Base-by-base conservation (phyloP, 1,140 invertebrate species). In the Proctacanthus coquilletti region DNA sequence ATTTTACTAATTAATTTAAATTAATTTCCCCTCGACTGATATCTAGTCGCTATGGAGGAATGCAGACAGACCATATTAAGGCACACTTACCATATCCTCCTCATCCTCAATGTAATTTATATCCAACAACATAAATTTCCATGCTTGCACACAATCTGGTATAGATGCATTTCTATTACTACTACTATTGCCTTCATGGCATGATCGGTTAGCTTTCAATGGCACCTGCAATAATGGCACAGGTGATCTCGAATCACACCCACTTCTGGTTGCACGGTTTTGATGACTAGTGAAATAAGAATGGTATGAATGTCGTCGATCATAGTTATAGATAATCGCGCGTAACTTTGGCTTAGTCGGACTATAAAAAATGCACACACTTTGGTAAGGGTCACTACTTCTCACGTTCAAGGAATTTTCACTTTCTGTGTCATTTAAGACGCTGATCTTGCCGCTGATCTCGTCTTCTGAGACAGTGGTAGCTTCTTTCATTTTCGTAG, bases 11-110 rank as follows among this genome's bases (percentile, higher is more conserved):
- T n/a, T n/a, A n/a, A n/a, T n/a, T n/a, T n/a, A n/a, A n/a, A n/a
- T n/a, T n/a, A n/a, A n/a, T n/a, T n/a, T n/a, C n/a, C n/a, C n/a
- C n/a, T n/a, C n/a, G n/a, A n/a, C n/a, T n/a, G n/a, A n/a, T n/a
- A n/a, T n/a, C n/a, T n/a, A n/a, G n/a, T n/a, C n/a, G n/a, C n/a
- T n/a, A n/a, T 18, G 18, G 11, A 34, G 14, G 15, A 9, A 33
- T 5, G 15, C 6, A 11, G 9, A 33, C 15, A 33, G 31, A 33
- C 10, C 5, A 8, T 3, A 15, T 34, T 15, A 34, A n/a, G 14
- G 11, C 18, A 37, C 4, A 51, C 55, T 56, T 40, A 60, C 56
- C 56, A 60, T 49, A 27, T 60, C 56, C 46, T 60, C 56, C 45
- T 60, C 56, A 45, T 60, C 56, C 43, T 60, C 56, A 32, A 50